Conservation (phyloP, 2,113 vertebrate species). For the Thryonomys swinderianus region DNA sequence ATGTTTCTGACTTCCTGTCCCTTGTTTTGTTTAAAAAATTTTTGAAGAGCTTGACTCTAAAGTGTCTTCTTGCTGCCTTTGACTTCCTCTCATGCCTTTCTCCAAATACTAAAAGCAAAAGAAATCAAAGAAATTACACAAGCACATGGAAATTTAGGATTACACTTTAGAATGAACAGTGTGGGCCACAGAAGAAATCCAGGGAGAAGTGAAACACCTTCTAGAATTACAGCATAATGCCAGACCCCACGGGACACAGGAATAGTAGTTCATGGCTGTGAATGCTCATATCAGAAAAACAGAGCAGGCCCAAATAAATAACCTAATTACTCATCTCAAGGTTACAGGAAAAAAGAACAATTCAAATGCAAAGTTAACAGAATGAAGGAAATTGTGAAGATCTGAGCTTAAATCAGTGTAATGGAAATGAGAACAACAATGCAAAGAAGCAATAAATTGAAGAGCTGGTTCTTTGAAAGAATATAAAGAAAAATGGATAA, state of each 20-base stretch:
- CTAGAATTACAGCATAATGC: not conserved
- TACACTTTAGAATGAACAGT: not conserved
- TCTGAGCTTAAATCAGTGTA: not conserved
- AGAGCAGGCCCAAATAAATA: not conserved
- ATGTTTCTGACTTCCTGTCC: not conserved
- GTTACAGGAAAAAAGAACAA: not conserved
- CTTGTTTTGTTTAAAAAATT: constrained; percentile 22
- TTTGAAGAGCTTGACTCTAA: not conserved
- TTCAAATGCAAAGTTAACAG: not conserved
- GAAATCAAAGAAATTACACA: not conserved
- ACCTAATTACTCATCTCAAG: not conserved
- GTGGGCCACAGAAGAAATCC: not conserved
- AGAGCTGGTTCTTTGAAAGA: not conserved
- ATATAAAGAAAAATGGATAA: not conserved
- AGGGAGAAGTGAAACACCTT: not conserved
- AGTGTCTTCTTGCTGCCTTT: not conserved
- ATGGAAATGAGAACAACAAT: not conserved
- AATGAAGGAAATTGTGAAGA: not conserved
- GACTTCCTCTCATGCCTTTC: not conserved
- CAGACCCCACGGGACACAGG: not conserved
- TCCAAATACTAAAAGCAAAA: not conserved
- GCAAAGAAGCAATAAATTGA: not conserved
- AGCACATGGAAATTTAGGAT: not conserved
- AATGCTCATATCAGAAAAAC: not conserved
- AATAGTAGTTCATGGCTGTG: not conserved